A percentile compares a stretch with the other conserved stretches of the same genome.
These are phyloP conservation scores for Trichopria drosophilae DNA, from an alignment of 2,888 invertebrate genomes.

Conservation along the genomic window DNA sequence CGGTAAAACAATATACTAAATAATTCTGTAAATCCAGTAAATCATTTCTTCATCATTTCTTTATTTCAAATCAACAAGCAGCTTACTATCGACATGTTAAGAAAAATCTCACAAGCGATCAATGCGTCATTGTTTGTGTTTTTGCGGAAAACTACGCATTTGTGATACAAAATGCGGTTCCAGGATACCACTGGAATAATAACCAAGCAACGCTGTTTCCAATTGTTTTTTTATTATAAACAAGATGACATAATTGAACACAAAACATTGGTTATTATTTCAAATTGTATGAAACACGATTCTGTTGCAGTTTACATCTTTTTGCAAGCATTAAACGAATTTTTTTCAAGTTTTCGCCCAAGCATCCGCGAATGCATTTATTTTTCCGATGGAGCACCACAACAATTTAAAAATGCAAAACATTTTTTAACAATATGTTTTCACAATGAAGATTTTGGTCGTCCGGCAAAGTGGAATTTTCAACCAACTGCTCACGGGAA, in stretches of 20 bases:
- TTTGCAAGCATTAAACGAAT: neutral
- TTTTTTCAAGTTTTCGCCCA: constrained; percentile 1
- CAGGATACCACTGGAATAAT: too few species aligned
- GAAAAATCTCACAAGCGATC: constrained; percentile 6
- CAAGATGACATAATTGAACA: neutral
- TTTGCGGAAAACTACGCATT: too few species aligned
- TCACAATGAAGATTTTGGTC: constrained; percentile 16
- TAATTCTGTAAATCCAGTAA: too few species aligned
- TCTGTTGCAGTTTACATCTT: neutral
- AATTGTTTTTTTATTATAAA: too few species aligned
- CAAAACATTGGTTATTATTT: constrained; percentile 2
- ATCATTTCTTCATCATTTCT: too few species aligned
- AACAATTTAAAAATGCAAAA: neutral
- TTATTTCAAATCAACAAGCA: too few species aligned
- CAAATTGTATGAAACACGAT: neutral
- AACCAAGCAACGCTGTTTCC: too few species aligned
- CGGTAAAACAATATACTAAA: too few species aligned
- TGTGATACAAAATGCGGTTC: too few species aligned
- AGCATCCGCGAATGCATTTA: constrained; percentile 26
- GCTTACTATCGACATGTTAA: constrained; percentile 10
- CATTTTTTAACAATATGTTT: neutral
- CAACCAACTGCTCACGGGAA: constrained; percentile 27
- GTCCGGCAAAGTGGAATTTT: constrained; percentile 7
- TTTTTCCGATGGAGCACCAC: too few species aligned
- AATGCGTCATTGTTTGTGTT: too few species aligned